phyloP scores from a whole-genome alignment of 2,113 vertebrate genomes.

The Gobiocypris rarus region DNA sequence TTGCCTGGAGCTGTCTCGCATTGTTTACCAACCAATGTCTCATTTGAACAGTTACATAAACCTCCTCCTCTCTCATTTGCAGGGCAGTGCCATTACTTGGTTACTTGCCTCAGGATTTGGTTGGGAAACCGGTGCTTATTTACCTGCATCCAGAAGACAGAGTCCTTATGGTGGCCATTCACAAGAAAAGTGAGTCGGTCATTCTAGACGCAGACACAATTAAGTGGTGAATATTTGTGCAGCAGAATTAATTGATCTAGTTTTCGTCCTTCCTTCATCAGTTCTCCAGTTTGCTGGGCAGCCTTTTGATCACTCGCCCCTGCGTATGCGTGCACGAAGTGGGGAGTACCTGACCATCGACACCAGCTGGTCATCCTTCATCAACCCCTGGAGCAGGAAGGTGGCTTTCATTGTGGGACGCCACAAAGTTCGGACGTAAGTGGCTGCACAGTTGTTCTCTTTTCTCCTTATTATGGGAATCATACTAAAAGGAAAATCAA shows the following conservation, averaged over 20 bases:
- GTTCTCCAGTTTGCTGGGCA: slow-evolving; percentile 87
- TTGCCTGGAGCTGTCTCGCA: neutral
- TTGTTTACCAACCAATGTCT: neutral
- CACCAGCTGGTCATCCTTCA: slow-evolving; percentile 91
- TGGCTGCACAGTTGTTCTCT: neutral
- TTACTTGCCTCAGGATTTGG: slow-evolving; percentile 87
- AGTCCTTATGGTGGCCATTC: slow-evolving; percentile 87
- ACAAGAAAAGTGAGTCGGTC: slow-evolving; percentile 84
- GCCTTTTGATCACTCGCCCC: slow-evolving; percentile 83
- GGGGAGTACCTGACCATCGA: slow-evolving; percentile 90
- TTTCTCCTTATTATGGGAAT: no score
- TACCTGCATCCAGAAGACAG: slow-evolving; percentile 88
- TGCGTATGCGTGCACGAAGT: slow-evolving; percentile 85
- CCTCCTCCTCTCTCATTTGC: slow-evolving; percentile 6
- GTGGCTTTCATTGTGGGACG: slow-evolving; percentile 88
- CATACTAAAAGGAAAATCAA: neutral
- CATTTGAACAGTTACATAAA: slow-evolving; percentile 5
- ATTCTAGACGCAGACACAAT: neutral
- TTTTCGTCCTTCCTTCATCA: slow-evolving; percentile 51
- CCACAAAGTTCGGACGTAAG: slow-evolving; percentile 91
- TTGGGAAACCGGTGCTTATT: slow-evolving; percentile 84
- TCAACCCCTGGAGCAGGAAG: slow-evolving; percentile 91
- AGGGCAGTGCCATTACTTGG: slow-evolving; percentile 87
- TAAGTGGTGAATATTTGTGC: neutral
- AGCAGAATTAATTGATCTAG: neutral